A percentile compares a stretch with the other conserved stretches of the same genome.
Conservation (phyloP, 2,888 invertebrate genomes). For the Lycocerus yunnanus region DNA sequence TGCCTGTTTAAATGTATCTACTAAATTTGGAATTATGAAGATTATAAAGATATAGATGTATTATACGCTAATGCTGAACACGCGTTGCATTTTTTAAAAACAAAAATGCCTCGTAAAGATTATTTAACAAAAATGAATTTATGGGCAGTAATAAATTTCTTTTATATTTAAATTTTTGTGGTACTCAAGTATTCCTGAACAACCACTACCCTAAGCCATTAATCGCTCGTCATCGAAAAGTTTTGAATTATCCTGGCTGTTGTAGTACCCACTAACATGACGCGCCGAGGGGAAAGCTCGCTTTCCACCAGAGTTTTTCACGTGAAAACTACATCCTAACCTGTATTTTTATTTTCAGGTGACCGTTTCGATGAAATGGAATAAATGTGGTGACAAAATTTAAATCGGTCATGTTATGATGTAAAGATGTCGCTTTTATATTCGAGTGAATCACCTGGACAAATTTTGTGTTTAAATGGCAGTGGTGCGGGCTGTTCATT, state of each 20-base stretch:
- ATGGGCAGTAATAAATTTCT: background rate
- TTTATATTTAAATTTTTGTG: background rate
- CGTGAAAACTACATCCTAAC: background rate
- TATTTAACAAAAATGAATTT: background rate
- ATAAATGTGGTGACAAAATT: background rate
- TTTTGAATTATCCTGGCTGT: background rate
- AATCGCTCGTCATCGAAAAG: background rate
- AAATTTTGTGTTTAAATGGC: conserved; percentile 46
- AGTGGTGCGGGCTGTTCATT: conserved; percentile 46
- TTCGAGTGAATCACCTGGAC: conserved; percentile 51
- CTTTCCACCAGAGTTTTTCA: background rate
- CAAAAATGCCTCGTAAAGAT: background rate
- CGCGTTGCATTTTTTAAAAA: background rate
- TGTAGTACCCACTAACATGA: background rate
- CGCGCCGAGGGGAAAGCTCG: background rate
- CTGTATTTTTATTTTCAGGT: background rate
- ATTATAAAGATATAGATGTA: background rate
- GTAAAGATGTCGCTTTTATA: conserved; percentile 52
- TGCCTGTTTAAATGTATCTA: background rate
- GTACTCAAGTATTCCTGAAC: background rate
- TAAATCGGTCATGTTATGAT: conserved; percentile 3
- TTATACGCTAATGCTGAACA: background rate
- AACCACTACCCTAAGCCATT: background rate
- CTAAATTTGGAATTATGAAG: background rate
- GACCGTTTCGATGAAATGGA: background rate